Base-by-base conservation (phyloP, 2,888 invertebrate species). In the Eugnorisma glareosa region DNA sequence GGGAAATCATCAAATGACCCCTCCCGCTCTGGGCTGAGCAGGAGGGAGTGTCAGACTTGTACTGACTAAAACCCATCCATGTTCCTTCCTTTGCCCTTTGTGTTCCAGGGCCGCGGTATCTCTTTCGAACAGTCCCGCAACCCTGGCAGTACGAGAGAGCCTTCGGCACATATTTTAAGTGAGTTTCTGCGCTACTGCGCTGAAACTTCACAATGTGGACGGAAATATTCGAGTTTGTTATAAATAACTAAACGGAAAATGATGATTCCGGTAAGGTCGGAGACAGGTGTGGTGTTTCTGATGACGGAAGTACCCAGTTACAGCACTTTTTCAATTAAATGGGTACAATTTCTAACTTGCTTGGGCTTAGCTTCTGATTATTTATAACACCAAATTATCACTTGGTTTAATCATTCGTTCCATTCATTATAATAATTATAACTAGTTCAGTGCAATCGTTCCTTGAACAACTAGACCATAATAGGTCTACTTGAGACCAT, bases 121-220 rank as follows among this genome's bases (percentile, higher is more conserved):
- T n/a, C n/a, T n/a, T n/a, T n/a, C n/a, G n/a, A n/a, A n/a, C n/a
- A n/a, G n/a, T n/a, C n/a, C n/a, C n/a, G n/a, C n/a, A n/a, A n/a
- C n/a, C n/a, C n/a, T 48, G 67, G 51, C 66, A 72, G 11, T 59
- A 64, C 63, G 15, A 8, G 37, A 28, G 61, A 74, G 76, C 75
- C 67, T 79, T 35, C 40, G 59, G 73, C 24, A 21, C 24, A 73
- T 66, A 28, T 80, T 76, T 51, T 63, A 18, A 80, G 57, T 7
- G 64, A 66, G 28, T 74, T 74, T 78, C 59, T 31, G 67, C 31
- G 37, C 21, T 57, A 54, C n/a, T 21, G 5, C 51, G 70, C 45
- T 67, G 35, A 21, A 68, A 61, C 35, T 84, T 72, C 40, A n/a
- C 63, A 45, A 43, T 69, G 59, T 71, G 68, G n/a, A n/a, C n/a